A percentile compares a stretch with the other conserved stretches of the same genome.
Conservation (phyloP, 1,140 invertebrate species). For the Hirudo medicinalis region DNA sequence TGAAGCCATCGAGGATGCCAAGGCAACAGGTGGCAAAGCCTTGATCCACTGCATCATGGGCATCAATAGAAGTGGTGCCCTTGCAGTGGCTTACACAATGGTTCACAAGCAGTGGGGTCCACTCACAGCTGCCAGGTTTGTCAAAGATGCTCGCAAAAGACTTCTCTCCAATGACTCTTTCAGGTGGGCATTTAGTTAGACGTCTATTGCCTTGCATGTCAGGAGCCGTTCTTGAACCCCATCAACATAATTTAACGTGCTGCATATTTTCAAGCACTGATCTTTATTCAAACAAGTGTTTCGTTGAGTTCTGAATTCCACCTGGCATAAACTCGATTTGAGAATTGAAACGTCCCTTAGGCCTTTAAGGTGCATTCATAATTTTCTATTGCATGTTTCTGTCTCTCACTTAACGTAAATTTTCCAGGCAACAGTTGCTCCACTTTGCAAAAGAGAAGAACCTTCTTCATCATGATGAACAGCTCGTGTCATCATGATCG, state of each 20-base stretch:
- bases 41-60: slow-evolving; percentile 23
- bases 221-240: too few relatives aligned
- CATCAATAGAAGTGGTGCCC: slow-evolving; percentile 22
- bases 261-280: too few relatives aligned
- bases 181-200: not conserved
- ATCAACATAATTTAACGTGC: too few relatives aligned
- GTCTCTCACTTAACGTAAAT: too few relatives aligned
- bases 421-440: slow-evolving; percentile 14
- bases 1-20: slow-evolving; percentile 21
- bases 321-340: too few relatives aligned
- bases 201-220: too few relatives aligned
- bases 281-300: too few relatives aligned
- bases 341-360: too few relatives aligned
- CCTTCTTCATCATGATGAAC: slow-evolving; percentile 19
- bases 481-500: not conserved
- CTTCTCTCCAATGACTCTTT: slow-evolving; percentile 22
- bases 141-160: slow-evolving; percentile 18
- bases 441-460: slow-evolving; percentile 19
- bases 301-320: too few relatives aligned
- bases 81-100: slow-evolving; percentile 21
- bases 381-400: too few relatives aligned
- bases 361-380: too few relatives aligned
- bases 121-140: slow-evolving; percentile 17
- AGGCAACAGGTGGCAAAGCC: slow-evolving; percentile 18
- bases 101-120: slow-evolving; percentile 22